Conservation (phyloP, 2,888 invertebrate genomes). For the Eristalis intricaria region DNA sequence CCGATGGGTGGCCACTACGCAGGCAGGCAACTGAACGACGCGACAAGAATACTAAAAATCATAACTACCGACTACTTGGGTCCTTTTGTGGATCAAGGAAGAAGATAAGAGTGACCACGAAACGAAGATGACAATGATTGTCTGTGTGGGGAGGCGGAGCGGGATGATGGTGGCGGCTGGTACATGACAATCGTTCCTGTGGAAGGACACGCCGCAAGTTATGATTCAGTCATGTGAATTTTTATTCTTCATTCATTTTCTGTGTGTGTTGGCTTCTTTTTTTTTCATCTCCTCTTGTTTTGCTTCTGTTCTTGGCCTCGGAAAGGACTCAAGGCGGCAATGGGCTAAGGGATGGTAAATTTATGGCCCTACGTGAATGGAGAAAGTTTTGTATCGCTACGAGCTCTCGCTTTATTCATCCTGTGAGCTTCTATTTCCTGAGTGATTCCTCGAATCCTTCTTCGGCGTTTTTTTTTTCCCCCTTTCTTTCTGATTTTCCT, state of each 20-base stretch:
- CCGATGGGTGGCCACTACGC: constrained; percentile 36
- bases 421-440: constrained; percentile 41
- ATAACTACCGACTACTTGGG: constrained; percentile 50
- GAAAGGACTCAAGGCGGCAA: neutral
- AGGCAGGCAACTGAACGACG: constrained; percentile 28
- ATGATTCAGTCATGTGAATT: constrained; percentile 58
- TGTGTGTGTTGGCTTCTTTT: neutral
- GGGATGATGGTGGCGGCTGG: neutral
- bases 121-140: constrained; percentile 57
- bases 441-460: constrained; percentile 58
- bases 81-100: constrained; percentile 14
- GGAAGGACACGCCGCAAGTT: constrained; percentile 30
- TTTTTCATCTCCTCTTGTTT: neutral
- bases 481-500: neutral
- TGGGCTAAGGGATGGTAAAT: neutral
- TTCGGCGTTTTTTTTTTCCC: constrained; percentile 15
- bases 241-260: constrained; percentile 6
- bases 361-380: constrained; percentile 54
- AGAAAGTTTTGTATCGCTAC: constrained; percentile 50
- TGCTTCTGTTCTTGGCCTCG: too few species aligned
- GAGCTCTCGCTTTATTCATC: constrained; percentile 44
- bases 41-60: constrained; percentile 66
- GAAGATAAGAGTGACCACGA: constrained; percentile 43
- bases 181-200: neutral
- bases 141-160: neutral